Evolutionary conservation across 2,888 invertebrate genomes (phyloP).

Genomic region (Carpatolechia fugitivella): DNA sequence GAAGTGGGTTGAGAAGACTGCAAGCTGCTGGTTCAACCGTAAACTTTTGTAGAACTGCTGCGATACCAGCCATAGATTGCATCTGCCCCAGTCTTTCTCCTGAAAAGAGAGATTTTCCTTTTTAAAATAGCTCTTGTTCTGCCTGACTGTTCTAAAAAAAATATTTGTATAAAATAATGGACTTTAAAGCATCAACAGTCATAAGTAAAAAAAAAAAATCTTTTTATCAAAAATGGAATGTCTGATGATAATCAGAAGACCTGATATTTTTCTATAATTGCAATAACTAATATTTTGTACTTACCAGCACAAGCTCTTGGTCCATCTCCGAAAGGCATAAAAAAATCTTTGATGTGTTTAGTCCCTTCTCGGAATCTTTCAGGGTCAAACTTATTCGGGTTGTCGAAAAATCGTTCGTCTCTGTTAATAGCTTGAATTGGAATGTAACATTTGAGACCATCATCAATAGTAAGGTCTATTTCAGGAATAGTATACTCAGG

Average conservation of each 20-base stretch:
- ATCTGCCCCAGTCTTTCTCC: constrained; percentile 63
- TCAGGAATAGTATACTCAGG: constrained; percentile 65
- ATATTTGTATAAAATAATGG: background rate
- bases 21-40: constrained; percentile 54
- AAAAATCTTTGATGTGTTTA: constrained; percentile 49
- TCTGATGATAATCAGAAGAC: too few species aligned
- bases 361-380: constrained; percentile 53
- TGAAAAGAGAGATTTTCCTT: constrained; percentile 28
- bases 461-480: constrained; percentile 52
- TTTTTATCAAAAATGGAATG: too few species aligned
- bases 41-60: constrained; percentile 48
- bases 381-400: constrained; percentile 58
- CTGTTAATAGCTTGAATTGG: constrained; percentile 63
- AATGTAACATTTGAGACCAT: constrained; percentile 53
- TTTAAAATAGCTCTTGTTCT: too few species aligned
- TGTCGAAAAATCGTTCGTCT: constrained; percentile 58
- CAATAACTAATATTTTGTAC: too few species aligned
- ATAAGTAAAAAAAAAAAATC: too few species aligned
- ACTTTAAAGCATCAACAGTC: too few species aligned
- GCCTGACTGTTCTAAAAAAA: too few species aligned
- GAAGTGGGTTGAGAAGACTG: constrained; percentile 40
- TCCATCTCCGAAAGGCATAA: constrained; percentile 65
- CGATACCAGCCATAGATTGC: constrained; percentile 66
- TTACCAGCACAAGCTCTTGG: constrained; percentile 66
- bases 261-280: too few species aligned